These are phyloP conservation scores for Crematogaster levior DNA, from an alignment of 2,888 invertebrate genomes.

Conservation along the genomic window DNA sequence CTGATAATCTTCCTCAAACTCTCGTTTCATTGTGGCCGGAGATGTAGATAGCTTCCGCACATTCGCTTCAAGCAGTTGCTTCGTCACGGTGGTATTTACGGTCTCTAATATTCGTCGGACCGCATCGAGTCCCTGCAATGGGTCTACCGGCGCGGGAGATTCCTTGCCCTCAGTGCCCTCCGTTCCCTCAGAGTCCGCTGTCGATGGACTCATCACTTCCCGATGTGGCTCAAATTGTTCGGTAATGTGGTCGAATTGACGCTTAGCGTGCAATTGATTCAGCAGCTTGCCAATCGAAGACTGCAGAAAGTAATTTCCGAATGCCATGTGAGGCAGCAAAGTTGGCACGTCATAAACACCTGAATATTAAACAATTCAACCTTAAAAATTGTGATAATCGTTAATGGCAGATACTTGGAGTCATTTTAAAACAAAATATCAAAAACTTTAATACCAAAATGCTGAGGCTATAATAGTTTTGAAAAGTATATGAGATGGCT, in stretches of 20 bases:
- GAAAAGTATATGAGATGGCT: too few species aligned
- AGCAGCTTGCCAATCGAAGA: constrained; percentile 89
- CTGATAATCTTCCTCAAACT: constrained; percentile 83
- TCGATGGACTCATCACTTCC: constrained; percentile 82
- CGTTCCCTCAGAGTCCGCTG: constrained; percentile 88
- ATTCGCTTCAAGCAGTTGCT: constrained; percentile 90
- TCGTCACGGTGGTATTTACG: constrained; percentile 91
- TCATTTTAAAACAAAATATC: neutral
- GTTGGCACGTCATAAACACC: constrained; percentile 83
- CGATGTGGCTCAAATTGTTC: constrained; percentile 81
- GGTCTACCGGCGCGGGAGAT: constrained; percentile 80
- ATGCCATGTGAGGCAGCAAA: constrained; percentile 80
- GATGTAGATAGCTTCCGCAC: constrained; percentile 89
- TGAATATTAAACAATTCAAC: constrained; percentile 33
- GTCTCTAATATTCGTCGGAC: constrained; percentile 92
- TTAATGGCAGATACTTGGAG: neutral
- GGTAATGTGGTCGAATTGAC: constrained; percentile 78
- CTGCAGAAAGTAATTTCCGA: constrained; percentile 82
- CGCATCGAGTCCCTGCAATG: constrained; percentile 87
- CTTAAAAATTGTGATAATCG: neutral
- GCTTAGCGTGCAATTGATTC: constrained; percentile 87
- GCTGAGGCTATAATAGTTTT: neutral
- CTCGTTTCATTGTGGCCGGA: constrained; percentile 85
- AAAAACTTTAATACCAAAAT: neutral
- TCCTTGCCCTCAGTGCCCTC: constrained; percentile 88